Base-by-base conservation (phyloP, 2,113 vertebrate genomes). In the Alosa alosa region DNA sequence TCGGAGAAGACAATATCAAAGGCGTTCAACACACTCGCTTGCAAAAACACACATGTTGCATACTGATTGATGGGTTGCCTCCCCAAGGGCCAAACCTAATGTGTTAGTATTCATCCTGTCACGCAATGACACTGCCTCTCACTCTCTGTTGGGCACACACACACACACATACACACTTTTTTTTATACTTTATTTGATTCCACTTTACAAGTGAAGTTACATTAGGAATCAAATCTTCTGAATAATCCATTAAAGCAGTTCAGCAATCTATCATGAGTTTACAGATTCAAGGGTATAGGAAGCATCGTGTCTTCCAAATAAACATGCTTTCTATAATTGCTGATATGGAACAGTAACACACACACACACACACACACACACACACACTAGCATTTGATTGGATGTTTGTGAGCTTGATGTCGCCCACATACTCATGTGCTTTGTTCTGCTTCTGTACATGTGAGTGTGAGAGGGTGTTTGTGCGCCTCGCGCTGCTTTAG, bases 1-100 rank as follows among this genome's bases (percentile, higher is more conserved):
- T 83, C 83, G 81, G 81, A 83, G 82, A 85, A 88, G 83, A 85
- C 84, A 81, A 83, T 83, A 88, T 88, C 84, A 83, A 84, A 83
- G 89, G 49, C 83, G 20, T 39, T 87, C 82, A n/a, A 25, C 68
- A 17, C 39, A 82, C 81, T 86, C 45, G 49, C 49, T 31, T 46
- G 64, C 22, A 83, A 82, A 85, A 84, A 86, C 84, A 84, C 46
- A 57, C 78, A 46, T 36, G 64, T 72, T 72, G 64, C 64, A 72
- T 72, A 72, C 64, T 84, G 81, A 82, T 72, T 85, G 60, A 55
- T 18, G 36, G 45, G 81, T 88, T 39, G 41, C 81, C 84, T 17
- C 60, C 60, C 47, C 55, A 10, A 49, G 20, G 52, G 39, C 46
- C 60, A 22, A 75, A 55, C 47, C 52, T 52, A 72, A 82, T 6